Conservation (phyloP, 2,888 invertebrate genomes). For the Oscheius sp. region DNA sequence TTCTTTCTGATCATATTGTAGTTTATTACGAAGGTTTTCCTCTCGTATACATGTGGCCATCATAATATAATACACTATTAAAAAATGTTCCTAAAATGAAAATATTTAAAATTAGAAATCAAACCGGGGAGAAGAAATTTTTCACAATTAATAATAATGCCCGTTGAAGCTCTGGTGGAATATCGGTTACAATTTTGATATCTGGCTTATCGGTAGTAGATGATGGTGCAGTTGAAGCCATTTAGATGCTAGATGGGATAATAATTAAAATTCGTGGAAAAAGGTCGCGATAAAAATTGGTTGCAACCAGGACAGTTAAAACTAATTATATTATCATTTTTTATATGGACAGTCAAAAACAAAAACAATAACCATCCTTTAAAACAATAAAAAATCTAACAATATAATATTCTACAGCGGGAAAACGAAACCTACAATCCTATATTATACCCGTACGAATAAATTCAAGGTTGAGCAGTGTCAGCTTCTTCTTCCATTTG, state of each 20-base stretch:
- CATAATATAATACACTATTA: constrained; percentile 71
- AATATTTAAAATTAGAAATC: constrained; percentile 6
- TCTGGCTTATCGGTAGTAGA: constrained; percentile 32
- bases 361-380: constrained; percentile 20
- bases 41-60: constrained; percentile 68
- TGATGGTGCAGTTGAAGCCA: constrained; percentile 35
- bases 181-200: constrained; percentile 50
- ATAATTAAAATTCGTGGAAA: background rate
- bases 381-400: constrained; percentile 22
- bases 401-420: background rate
- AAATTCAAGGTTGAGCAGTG: background rate
- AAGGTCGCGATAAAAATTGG: background rate
- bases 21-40: constrained; percentile 64
- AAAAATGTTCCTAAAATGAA: constrained; percentile 55
- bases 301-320: background rate
- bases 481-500: constrained; percentile 42
- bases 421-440: constrained; percentile 5
- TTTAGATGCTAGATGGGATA: constrained; percentile 15
- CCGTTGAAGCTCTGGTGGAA: constrained; percentile 50
- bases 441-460: constrained; percentile 20
- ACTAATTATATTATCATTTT: background rate
- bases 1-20: constrained; percentile 66
- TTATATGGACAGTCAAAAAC: constrained; percentile 1
- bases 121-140: constrained; percentile 56
- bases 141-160: constrained; percentile 57